These are phyloP conservation scores for Phoeniculus purpureus DNA, from an alignment of 2,797 vertebrate genomes.

Conservation along the genomic window DNA sequence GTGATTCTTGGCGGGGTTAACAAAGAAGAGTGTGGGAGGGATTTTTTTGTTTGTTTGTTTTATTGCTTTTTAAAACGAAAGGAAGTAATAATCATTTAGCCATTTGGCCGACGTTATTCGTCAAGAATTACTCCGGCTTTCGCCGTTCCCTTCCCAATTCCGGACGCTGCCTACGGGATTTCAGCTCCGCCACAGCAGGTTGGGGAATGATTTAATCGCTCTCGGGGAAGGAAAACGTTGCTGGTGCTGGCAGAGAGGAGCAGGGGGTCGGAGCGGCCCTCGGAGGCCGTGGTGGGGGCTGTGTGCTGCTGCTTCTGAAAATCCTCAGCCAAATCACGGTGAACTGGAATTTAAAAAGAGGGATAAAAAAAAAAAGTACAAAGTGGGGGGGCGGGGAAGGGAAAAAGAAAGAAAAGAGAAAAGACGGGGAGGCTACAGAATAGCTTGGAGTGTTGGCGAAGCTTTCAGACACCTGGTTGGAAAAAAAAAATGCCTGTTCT, in stretches of 20 bases:
- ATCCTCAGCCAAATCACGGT: not conserved
- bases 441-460: not conserved
- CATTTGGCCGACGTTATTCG: conserved; percentile 41
- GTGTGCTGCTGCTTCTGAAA: not conserved
- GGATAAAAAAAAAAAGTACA: not conserved
- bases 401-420: not conserved
- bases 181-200: conserved; percentile 11
- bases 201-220: conserved; percentile 21
- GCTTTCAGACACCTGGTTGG: conserved; percentile 42
- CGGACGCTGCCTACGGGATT: not conserved
- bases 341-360: not conserved
- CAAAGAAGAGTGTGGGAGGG: not conserved
- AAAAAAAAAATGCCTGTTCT: not conserved
- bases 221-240: not conserved
- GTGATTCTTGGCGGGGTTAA: conserved; percentile 52
- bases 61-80: conserved; percentile 63
- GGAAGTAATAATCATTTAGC: conserved; percentile 69
- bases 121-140: conserved; percentile 43
- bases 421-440: not conserved
- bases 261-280: not conserved
- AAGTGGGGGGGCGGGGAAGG: not conserved
- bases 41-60: not conserved
- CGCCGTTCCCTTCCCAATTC: not conserved
- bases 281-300: not conserved
- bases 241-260: not conserved